A percentile compares a stretch with the other conserved stretches of the same genome.
These are phyloP conservation scores for Athripsodes cinereus DNA, from an alignment of 2,888 invertebrate species.

Conservation along the genomic window DNA sequence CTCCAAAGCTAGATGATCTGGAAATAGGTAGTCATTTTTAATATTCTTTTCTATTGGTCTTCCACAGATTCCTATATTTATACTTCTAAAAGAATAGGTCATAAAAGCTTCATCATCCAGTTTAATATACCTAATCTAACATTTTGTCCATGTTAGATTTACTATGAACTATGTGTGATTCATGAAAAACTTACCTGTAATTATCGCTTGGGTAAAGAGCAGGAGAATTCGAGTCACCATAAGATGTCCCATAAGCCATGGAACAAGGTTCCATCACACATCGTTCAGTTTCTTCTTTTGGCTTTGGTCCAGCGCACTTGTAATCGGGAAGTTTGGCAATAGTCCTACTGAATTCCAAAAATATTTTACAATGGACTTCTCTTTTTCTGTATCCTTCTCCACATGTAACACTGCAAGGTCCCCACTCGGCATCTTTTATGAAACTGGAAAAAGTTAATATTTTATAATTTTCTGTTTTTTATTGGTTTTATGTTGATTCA, in stretches of 20 bases:
- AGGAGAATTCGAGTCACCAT: constrained; percentile 41
- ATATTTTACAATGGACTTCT: constrained; percentile 91
- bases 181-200: constrained; percentile 13
- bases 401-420: constrained; percentile 86
- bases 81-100: no score
- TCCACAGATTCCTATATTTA: not conserved
- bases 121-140: no score
- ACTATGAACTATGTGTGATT: no score
- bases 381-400: constrained; percentile 84
- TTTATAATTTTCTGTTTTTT: no score
- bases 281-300: constrained; percentile 71
- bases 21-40: not conserved
- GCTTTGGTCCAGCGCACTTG: constrained; percentile 82
- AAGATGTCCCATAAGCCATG: constrained; percentile 54
- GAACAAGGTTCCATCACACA: constrained; percentile 77
- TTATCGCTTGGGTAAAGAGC: constrained; percentile 23
- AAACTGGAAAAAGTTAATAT: constrained; percentile 55
- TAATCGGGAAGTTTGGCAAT: constrained; percentile 82
- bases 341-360: constrained; percentile 84
- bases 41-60: not conserved
- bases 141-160: no score
- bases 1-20: constrained; percentile 29
- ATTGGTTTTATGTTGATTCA: no score
- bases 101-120: no score
- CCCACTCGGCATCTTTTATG: constrained; percentile 84